These are phyloP conservation scores for Lamellibrachia satsuma DNA, from an alignment of 2,888 invertebrate species.

Conservation along the genomic window DNA sequence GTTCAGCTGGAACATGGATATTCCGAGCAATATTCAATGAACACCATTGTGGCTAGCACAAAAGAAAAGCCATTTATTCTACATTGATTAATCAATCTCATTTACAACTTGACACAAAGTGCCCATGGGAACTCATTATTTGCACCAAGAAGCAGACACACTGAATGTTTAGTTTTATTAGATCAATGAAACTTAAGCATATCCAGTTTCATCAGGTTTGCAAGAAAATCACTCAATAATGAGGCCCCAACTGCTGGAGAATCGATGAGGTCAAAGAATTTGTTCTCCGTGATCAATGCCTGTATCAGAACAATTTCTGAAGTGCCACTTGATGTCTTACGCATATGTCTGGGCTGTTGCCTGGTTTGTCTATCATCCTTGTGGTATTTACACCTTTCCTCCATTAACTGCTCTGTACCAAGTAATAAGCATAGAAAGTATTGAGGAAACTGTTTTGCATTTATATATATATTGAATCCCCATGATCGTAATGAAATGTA, in stretches of 20 bases:
- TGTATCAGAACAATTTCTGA: background rate
- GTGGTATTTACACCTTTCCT: background rate
- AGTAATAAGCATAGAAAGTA: background rate
- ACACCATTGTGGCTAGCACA: background rate
- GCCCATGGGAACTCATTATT: background rate
- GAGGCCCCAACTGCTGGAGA: background rate
- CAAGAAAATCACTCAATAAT: background rate
- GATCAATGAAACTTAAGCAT: background rate
- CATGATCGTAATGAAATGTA: background rate
- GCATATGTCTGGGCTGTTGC: background rate
- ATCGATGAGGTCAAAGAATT: background rate
- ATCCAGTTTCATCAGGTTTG: background rate
- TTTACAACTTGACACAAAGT: background rate
- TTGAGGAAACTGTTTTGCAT: background rate
- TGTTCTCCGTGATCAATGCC: background rate
- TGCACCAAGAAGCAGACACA: background rate
- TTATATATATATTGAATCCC: background rate
- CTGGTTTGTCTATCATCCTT: no score
- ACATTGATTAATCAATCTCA: background rate
- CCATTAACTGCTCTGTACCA: background rate
- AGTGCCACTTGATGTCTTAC: background rate
- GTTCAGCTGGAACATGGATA: background rate
- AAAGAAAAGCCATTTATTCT: constrained; percentile 3
- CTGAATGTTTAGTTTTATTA: background rate
- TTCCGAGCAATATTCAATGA: background rate